Conservation (phyloP, 2,113 vertebrate genomes). For the Plestiodon gilberti region DNA sequence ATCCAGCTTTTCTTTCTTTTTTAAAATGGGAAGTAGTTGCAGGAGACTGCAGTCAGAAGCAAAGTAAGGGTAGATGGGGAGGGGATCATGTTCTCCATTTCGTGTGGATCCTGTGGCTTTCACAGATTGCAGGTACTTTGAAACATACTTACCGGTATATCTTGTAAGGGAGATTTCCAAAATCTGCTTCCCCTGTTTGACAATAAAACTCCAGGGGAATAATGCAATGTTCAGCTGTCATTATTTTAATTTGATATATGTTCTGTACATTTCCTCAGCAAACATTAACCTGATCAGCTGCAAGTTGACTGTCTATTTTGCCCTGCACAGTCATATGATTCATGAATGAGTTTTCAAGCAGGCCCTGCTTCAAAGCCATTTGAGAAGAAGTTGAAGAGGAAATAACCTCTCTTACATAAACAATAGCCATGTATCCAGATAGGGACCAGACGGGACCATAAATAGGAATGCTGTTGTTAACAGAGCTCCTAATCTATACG, state of each 20-base stretch:
- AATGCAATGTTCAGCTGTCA: not conserved
- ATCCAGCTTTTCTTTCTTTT: no score
- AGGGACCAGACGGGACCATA: not conserved
- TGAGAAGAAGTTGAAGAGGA: not conserved
- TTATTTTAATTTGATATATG: not conserved
- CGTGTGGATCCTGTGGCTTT: not conserved
- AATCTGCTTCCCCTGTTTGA: not conserved
- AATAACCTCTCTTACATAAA: not conserved
- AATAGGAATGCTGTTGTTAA: not conserved
- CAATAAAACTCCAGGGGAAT: not conserved
- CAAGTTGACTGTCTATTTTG: not conserved
- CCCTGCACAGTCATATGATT: not conserved
- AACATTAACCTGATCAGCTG: not conserved
- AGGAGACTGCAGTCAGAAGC: no score
- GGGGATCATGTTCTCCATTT: no score
- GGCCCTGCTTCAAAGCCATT: not conserved
- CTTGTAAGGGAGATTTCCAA: not conserved
- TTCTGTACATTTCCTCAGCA: not conserved
- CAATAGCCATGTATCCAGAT: not conserved
- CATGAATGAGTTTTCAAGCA: not conserved
- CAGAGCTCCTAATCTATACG: not conserved
- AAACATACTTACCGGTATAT: not conserved
- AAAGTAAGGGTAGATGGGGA: no score
- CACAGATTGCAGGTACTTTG: not conserved
- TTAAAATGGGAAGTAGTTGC: no score